A percentile compares a stretch with the other conserved stretches of the same genome.
These are phyloP conservation scores for Anguilla anguilla DNA, from an alignment of 2,797 vertebrate genomes.

Conservation along the genomic window DNA sequence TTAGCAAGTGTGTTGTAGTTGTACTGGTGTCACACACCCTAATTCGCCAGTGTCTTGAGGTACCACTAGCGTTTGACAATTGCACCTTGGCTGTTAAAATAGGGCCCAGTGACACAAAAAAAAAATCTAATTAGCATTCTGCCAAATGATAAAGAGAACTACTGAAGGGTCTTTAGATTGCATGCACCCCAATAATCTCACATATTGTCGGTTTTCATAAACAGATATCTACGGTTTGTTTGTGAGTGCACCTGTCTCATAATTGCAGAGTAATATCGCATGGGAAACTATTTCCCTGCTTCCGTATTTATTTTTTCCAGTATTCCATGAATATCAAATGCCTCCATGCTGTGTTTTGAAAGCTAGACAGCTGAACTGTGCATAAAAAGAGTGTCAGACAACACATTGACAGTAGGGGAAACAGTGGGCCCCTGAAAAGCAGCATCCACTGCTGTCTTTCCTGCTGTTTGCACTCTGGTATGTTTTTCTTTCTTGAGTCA, in stretches of 20 bases:
- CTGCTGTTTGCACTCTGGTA: slow-evolving; percentile 58
- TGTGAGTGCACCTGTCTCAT: slow-evolving; percentile 69
- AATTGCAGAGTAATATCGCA: slow-evolving; percentile 78
- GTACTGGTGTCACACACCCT: background rate
- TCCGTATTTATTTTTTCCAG: slow-evolving; percentile 59
- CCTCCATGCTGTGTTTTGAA: slow-evolving; percentile 72
- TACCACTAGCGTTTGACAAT: background rate
- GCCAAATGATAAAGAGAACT: slow-evolving; percentile 50
- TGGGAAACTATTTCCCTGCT: slow-evolving; percentile 65
- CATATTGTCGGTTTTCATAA: slow-evolving; percentile 40
- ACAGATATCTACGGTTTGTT: slow-evolving; percentile 46
- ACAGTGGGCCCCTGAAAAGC: slow-evolving; percentile 57
- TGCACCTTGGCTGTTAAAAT: background rate
- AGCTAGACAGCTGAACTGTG: slow-evolving; percentile 67
- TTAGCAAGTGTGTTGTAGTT: too few relatives aligned
- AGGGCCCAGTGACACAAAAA: background rate
- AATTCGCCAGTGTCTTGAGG: background rate
- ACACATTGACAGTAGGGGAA: slow-evolving; percentile 65
- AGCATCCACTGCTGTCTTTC: slow-evolving; percentile 58
- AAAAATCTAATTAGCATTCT: slow-evolving; percentile 56
- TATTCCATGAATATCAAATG: slow-evolving; percentile 81
- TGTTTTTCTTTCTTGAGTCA: slow-evolving; percentile 30
- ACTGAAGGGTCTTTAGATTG: slow-evolving; percentile 49
- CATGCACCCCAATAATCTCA: slow-evolving; percentile 41
- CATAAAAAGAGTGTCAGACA: slow-evolving; percentile 51